Evolutionary conservation across 53 echinoderm and acorn worm genomes (phyloP).

Genomic region (Temnopleurus reevesii): DNA sequence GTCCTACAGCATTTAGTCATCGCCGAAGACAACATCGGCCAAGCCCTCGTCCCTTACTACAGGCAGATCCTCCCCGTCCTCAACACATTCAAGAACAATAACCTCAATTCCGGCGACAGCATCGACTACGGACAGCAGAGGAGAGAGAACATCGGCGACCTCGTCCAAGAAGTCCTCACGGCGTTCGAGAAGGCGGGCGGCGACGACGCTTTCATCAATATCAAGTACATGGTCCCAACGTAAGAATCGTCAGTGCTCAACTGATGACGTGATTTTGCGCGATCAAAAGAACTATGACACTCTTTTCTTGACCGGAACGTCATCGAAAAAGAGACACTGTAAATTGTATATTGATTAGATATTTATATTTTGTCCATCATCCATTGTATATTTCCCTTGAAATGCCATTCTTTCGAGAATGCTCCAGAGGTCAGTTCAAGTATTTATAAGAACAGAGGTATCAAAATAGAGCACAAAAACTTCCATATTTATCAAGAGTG

Average conservation of each 20-base stretch:
- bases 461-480: not conserved
- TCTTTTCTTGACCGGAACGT: not conserved
- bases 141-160: constrained; percentile 91
- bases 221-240: constrained; percentile 99
- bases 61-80: constrained; percentile 95
- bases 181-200: constrained; percentile 91
- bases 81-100: constrained; percentile 90
- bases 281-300: constrained; percentile 23
- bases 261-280: constrained; percentile 27
- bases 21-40: constrained; percentile 83
- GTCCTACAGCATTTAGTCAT: constrained; percentile 93
- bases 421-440: too few species aligned
- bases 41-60: constrained; percentile 97
- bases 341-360: constrained; percentile 52
- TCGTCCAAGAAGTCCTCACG: constrained; percentile 92
- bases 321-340: constrained; percentile 6
- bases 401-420: too few species aligned
- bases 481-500: too few species aligned
- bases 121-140: constrained; percentile 99
- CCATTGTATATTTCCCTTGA: constrained; percentile 20
- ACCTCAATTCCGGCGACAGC: constrained; percentile 92
- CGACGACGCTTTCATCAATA: constrained; percentile 96
- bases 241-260: constrained; percentile 91
- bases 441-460: not conserved
- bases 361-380: constrained; percentile 43